Evolutionary conservation across 2,888 invertebrate genomes (phyloP).

Genomic region (Apodemia duryi): DNA sequence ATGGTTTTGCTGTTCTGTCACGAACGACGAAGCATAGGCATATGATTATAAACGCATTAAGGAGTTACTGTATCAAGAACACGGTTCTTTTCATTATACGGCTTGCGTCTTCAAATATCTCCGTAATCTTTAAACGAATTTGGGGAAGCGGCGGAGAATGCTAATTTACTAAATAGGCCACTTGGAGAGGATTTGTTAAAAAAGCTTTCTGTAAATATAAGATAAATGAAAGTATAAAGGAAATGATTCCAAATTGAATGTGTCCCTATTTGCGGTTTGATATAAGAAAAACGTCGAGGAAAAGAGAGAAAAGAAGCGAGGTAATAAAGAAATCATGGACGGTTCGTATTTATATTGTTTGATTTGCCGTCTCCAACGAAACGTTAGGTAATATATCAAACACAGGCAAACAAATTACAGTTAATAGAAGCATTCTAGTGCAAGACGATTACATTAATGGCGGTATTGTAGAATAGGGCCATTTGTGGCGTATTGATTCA

Average conservation of each 20-base stretch:
- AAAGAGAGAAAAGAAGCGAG: conserved; percentile 56
- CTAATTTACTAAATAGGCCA: conserved; percentile 56
- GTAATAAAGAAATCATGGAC: conserved; percentile 69
- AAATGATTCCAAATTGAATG: conserved; percentile 70
- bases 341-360: conserved; percentile 61
- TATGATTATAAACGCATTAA: conserved; percentile 76
- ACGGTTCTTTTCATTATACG: conserved; percentile 36
- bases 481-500: conserved; percentile 29
- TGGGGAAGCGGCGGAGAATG: conserved; percentile 42
- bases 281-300: conserved; percentile 34
- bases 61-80: conserved; percentile 38
- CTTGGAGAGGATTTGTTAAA: conserved; percentile 45
- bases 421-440: conserved; percentile 39
- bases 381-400: conserved; percentile 41
- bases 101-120: conserved; percentile 39
- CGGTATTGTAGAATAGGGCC: conserved; percentile 47
- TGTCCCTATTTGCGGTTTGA: conserved; percentile 54
- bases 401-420: conserved; percentile 42
- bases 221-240: conserved; percentile 53
- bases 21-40: conserved; percentile 54
- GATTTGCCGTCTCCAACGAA: conserved; percentile 48
- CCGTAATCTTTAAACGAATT: conserved; percentile 47
- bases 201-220: conserved; percentile 45
- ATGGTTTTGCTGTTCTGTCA: conserved; percentile 47
- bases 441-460: conserved; percentile 58